Evolutionary conservation across 35 echinoderm and acorn worm genomes (phyloP).

Genomic region (Diadema setosum): DNA sequence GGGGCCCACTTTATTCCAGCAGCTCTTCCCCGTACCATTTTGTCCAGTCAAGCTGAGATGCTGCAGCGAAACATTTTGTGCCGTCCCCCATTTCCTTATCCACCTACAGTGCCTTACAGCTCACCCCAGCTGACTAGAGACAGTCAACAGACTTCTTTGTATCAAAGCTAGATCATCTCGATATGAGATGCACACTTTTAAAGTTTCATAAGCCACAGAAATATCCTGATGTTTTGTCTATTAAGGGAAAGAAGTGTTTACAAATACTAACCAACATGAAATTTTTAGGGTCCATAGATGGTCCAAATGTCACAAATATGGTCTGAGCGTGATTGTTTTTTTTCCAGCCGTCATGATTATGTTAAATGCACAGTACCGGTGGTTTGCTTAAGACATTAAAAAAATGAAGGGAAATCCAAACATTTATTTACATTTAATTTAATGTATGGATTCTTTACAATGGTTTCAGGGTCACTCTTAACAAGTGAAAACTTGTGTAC

Average conservation of each 20-base stretch:
- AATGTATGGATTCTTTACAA: no score
- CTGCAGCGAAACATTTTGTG: conserved; percentile 49
- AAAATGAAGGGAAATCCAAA: no score
- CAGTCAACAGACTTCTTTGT: background rate
- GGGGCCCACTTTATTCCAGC: conserved; percentile 46
- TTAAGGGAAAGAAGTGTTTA: background rate
- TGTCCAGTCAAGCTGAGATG: conserved; percentile 36
- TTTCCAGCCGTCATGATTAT: background rate
- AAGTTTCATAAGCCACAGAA: background rate
- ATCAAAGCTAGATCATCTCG: background rate
- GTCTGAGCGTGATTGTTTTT: background rate
- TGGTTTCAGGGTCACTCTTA: no score
- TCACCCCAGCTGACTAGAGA: background rate
- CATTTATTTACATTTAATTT: no score
- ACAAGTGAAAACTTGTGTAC: no score
- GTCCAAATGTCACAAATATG: background rate
- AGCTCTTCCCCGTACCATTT: conserved; percentile 44
- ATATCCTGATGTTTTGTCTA: background rate
- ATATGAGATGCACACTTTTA: background rate
- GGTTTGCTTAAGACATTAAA: no score
- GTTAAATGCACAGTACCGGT: background rate
- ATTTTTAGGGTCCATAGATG: background rate
- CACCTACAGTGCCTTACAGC: background rate
- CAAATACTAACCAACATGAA: background rate
- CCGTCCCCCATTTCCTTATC: conserved; percentile 39